phyloP scores from a whole-genome alignment of 2,113 vertebrate species.

The Myotis davidii region DNA sequence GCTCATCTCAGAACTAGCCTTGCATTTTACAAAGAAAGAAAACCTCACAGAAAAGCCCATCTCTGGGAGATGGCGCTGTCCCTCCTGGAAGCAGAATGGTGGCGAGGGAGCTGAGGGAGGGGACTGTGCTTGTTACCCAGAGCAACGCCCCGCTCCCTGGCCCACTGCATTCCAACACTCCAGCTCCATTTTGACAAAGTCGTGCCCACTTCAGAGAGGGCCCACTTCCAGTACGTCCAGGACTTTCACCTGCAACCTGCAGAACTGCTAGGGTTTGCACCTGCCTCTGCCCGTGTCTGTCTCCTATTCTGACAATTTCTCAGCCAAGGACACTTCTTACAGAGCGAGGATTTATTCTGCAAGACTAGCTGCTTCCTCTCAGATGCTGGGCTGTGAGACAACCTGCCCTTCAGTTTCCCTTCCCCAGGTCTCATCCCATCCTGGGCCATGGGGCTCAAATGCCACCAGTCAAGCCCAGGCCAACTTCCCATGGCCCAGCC shows the following conservation, averaged over 20 bases:
- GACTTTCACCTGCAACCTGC: background rate
- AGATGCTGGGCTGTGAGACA: background rate
- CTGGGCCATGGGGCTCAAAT: background rate
- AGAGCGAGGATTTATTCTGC: background rate
- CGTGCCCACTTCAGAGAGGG: background rate
- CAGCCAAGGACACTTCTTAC: background rate
- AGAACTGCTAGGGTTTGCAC: background rate
- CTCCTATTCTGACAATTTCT: background rate
- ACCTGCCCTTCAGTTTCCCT: background rate
- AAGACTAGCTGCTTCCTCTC: background rate
- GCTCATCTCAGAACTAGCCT: constrained; percentile 60
- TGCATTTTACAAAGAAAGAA: background rate
- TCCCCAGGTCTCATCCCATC: background rate
- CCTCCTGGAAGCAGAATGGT: constrained; percentile 64
- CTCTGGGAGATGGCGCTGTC: background rate
- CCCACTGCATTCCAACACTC: background rate
- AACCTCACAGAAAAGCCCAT: background rate
- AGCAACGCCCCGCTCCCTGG: constrained; percentile 73
- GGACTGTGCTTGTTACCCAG: constrained; percentile 45
- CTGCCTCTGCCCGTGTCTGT: background rate
- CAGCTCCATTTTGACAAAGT: background rate
- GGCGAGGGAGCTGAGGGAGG: constrained; percentile 75
- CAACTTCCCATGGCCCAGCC: background rate
- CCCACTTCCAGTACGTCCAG: background rate
- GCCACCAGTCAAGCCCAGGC: background rate